Conservation (phyloP, 2,113 vertebrate genomes). For the Ursus arctos region DNA sequence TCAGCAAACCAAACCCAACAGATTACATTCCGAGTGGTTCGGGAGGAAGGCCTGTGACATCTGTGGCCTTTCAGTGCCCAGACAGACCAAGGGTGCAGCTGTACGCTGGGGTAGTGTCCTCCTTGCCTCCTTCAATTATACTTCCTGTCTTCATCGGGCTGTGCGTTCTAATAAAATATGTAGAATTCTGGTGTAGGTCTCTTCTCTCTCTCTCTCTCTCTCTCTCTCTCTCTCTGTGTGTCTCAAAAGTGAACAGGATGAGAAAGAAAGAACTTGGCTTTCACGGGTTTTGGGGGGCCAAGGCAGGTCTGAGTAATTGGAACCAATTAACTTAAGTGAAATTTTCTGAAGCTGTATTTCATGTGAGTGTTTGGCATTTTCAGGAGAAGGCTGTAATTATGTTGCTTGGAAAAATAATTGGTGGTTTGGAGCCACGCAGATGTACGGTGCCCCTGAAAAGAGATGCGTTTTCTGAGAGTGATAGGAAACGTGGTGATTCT, state of each 20-base stretch:
- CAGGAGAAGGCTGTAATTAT: slow-evolving; percentile 83
- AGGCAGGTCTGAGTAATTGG: slow-evolving; percentile 77
- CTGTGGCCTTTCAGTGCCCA: slow-evolving; percentile 61
- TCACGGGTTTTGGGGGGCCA: slow-evolving; percentile 72
- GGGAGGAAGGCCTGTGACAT: slow-evolving; percentile 74
- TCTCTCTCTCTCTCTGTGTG: background rate
- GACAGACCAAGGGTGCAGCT: slow-evolving; percentile 19
- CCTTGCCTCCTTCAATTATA: slow-evolving; percentile 63
- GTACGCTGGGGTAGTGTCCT: background rate
- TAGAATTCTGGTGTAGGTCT: background rate
- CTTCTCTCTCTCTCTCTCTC: background rate
- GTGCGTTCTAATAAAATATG: slow-evolving; percentile 62
- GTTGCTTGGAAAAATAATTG: slow-evolving; percentile 85
- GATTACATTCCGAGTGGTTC: slow-evolving; percentile 77
- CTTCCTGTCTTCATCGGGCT: slow-evolving; percentile 58
- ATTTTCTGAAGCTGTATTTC: slow-evolving; percentile 84
- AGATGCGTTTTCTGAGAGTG: slow-evolving; percentile 75
- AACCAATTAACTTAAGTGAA: slow-evolving; percentile 85
- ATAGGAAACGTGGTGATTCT: slow-evolving; percentile 78
- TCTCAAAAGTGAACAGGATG: slow-evolving; percentile 53
- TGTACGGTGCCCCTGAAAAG: slow-evolving; percentile 80
- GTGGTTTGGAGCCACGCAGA: slow-evolving; percentile 83
- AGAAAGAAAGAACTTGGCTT: slow-evolving; percentile 64
- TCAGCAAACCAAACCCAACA: slow-evolving; percentile 82
- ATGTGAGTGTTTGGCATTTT: slow-evolving; percentile 81